Evolutionary conservation across 2,888 invertebrate species (phyloP), one percentile per base, ranked within the genome.

Genomic region (Cheilosia scutellata): DNA sequence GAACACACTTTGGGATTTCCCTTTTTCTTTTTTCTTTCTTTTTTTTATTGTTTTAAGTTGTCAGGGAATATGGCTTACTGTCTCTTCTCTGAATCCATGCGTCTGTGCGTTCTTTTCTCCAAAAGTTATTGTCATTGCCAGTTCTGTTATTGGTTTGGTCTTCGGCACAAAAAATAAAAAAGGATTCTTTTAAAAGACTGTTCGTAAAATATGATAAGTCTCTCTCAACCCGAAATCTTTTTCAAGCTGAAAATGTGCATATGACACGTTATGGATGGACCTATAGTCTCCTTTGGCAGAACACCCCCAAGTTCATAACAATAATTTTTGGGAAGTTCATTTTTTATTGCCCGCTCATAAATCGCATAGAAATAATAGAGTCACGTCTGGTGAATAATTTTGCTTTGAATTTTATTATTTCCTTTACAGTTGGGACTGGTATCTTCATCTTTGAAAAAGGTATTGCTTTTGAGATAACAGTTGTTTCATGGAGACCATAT

Each of bases 21-120:
- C 42, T 53, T 40, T 72, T 60, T 53, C 33, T 29, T 65, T 63
- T 37, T 2, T 37, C 2, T 33, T 33, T 33, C 11, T 65, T 53
- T 49, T 42, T 84, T 84, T 84, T 84, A 86, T 86, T 86, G 82
- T 86, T 86, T 86, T 86, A 62, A 82, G 86, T 86, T 82, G 68
- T 79, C 79, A 37, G 37, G 65, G 65, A 49, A 63, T 57, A 79
- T 70, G 58, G 74, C 74, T 83, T 79, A 70, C 82, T 71, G 71
- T 74, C 68, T 68, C 47, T 47, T 6, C 2, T 6, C 7, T 49
- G 66, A 72, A 37, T 68, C 25, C 37, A 20, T 20, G 20, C 20
- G 20, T 20, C 0, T 16, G 25, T 31, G 57, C 58, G 58, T 58
- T 37, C 29, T 16, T 68, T 58, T 37, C 29, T 27, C 29, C 37